A percentile compares a stretch with the other conserved stretches of the same genome.
Conservation (phyloP, 2,888 invertebrate species). For the Papilio elwesi region DNA sequence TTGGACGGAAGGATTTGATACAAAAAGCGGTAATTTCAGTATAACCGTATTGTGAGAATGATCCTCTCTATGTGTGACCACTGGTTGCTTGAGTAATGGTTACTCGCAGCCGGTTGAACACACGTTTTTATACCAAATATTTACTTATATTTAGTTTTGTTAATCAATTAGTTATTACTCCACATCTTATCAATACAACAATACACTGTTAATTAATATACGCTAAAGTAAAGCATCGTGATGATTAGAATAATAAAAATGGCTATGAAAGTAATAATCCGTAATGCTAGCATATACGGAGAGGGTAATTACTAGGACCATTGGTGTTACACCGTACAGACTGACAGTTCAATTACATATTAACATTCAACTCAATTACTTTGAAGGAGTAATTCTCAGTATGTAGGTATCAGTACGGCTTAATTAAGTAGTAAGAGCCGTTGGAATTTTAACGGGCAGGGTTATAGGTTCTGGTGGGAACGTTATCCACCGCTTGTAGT, state of each 20-base stretch:
- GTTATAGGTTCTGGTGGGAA: constrained; percentile 16
- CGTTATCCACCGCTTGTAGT: constrained; percentile 41
- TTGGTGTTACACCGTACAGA: constrained; percentile 23
- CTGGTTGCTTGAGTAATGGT: too few species aligned
- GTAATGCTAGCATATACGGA: constrained; percentile 4
- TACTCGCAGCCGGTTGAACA: too few species aligned
- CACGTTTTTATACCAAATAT: too few species aligned
- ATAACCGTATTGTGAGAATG: too few species aligned
- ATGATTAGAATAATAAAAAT: not conserved
- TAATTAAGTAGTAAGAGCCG: constrained; percentile 26
- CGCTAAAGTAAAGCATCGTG: not conserved
- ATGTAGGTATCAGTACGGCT: constrained; percentile 3
- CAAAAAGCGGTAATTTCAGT: too few species aligned
- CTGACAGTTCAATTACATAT: constrained; percentile 36
- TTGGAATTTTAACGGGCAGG: constrained; percentile 27
- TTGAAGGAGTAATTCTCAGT: constrained; percentile 22
- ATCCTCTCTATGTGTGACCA: too few species aligned
- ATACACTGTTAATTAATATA: too few species aligned
- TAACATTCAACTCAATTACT: constrained; percentile 29
- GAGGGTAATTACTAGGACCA: constrained; percentile 25
- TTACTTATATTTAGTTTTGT: too few species aligned
- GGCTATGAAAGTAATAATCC: constrained; percentile 18
- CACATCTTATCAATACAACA: too few species aligned
- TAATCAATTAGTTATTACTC: too few species aligned
- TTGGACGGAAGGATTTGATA: too few species aligned